Conservation (phyloP, 2,888 invertebrate genomes). For the Cosmia trapezina region DNA sequence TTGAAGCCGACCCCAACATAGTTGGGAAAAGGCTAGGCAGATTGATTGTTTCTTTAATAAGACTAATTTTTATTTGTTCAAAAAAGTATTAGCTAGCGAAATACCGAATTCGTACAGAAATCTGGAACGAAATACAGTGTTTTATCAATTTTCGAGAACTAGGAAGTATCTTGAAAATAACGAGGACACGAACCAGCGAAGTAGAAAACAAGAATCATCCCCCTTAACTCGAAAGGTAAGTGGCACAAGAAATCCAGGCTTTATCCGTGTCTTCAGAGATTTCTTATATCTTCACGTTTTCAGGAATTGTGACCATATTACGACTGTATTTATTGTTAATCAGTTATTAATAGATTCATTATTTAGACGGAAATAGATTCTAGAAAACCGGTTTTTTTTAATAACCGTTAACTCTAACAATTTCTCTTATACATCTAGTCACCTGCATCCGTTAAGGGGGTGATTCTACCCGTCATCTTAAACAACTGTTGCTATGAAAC, state of each 20-base stretch:
- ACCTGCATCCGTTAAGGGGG: too few species aligned
- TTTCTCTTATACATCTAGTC: too few species aligned
- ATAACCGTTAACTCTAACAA: not conserved
- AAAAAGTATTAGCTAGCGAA: not conserved
- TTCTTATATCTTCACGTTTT: conserved; percentile 30
- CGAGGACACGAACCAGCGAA: conserved; percentile 73
- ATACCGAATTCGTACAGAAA: not conserved
- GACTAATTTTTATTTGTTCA: not conserved
- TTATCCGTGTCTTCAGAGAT: conserved; percentile 56
- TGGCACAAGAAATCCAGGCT: conserved; percentile 69
- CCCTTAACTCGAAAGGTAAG: conserved; percentile 66
- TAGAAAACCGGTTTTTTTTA: not conserved
- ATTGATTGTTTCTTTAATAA: not conserved
- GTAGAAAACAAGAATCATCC: conserved; percentile 79
- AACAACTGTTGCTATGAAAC: too few species aligned
- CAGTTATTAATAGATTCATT: not conserved
- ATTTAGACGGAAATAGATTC: not conserved
- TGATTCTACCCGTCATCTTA: too few species aligned
- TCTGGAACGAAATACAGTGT: conserved; percentile 1
- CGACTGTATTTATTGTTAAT: not conserved
- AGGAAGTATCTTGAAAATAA: conserved; percentile 63
- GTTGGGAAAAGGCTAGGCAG: too few species aligned
- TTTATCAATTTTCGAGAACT: conserved; percentile 25
- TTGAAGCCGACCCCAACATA: too few species aligned
- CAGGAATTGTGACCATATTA: not conserved